Conservation (phyloP, 2,113 vertebrate species). For the Syngnathus typhle region DNA sequence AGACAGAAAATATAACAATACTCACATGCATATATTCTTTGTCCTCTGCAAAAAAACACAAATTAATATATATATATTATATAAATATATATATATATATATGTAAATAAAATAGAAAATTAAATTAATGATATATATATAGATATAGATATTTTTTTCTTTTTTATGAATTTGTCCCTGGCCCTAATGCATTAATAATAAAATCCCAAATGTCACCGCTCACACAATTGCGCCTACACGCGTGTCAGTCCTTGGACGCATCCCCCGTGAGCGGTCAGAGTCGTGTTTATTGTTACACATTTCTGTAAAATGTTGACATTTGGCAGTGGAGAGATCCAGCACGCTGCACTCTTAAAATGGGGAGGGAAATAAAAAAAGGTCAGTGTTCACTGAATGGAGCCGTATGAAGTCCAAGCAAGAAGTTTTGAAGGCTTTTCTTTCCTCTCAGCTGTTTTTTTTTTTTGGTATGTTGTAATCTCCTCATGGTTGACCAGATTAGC, state of each 20-base stretch:
- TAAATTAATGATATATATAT: no score
- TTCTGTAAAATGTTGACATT: constrained; percentile 56
- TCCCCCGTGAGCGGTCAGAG: constrained; percentile 14
- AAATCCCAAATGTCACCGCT: not conserved
- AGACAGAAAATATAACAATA: not conserved
- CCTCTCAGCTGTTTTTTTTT: constrained; percentile 44
- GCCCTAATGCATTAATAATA: not conserved
- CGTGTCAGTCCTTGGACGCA: not conserved
- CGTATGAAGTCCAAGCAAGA: constrained; percentile 9
- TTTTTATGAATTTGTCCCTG: not conserved
- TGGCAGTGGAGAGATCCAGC: constrained; percentile 50
- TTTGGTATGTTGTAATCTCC: constrained; percentile 56
- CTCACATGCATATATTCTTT: not conserved
- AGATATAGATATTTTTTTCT: no score
- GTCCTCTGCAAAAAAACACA: not conserved
- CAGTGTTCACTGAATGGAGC: constrained; percentile 48
- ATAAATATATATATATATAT: no score
- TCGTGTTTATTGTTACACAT: constrained; percentile 39
- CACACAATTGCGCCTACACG: no score
- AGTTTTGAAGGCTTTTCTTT: constrained; percentile 34
- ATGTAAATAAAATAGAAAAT: no score
- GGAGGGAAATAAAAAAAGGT: constrained; percentile 51
- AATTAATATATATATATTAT: no score
- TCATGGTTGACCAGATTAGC: constrained; percentile 63
- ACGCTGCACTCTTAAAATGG: constrained; percentile 43